A percentile compares a stretch with the other conserved stretches of the same genome.
These are phyloP conservation scores for Lichenostomus cassidix DNA, from an alignment of 2,113 vertebrate species.

Conservation along the genomic window DNA sequence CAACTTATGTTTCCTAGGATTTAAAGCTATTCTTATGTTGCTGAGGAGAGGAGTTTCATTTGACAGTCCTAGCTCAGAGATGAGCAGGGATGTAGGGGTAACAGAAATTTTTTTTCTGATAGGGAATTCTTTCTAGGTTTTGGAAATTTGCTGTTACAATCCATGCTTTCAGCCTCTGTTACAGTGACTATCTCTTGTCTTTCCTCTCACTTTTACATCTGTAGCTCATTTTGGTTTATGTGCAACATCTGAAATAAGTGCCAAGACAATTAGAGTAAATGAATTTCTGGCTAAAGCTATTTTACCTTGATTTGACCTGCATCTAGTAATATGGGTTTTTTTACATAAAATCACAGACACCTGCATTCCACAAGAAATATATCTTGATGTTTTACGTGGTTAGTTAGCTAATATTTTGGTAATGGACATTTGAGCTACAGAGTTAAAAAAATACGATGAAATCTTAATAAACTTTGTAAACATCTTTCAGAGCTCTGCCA, in stretches of 20 bases:
- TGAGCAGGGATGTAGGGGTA: background rate
- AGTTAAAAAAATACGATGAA: background rate
- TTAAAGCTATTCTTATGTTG: background rate
- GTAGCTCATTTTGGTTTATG: background rate
- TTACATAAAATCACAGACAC: background rate
- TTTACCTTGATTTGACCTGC: background rate
- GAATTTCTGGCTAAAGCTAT: background rate
- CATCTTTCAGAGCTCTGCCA: background rate
- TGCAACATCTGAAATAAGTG: background rate
- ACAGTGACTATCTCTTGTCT: background rate
- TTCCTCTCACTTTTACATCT: background rate
- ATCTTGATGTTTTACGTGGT: background rate
- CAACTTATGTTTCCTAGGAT: background rate
- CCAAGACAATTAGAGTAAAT: constrained; percentile 4
- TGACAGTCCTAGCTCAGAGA: background rate
- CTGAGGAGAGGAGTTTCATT: background rate
- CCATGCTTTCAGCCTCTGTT: background rate
- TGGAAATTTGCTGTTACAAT: background rate
- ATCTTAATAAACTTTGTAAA: background rate
- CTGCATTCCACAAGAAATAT: background rate
- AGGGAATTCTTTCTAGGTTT: background rate
- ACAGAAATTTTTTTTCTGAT: background rate
- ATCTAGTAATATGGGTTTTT: background rate
- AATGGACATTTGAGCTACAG: background rate
- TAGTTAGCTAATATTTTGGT: background rate